Conservation (phyloP, 2,113 vertebrate species). For the Lophochroa leadbeateri region DNA sequence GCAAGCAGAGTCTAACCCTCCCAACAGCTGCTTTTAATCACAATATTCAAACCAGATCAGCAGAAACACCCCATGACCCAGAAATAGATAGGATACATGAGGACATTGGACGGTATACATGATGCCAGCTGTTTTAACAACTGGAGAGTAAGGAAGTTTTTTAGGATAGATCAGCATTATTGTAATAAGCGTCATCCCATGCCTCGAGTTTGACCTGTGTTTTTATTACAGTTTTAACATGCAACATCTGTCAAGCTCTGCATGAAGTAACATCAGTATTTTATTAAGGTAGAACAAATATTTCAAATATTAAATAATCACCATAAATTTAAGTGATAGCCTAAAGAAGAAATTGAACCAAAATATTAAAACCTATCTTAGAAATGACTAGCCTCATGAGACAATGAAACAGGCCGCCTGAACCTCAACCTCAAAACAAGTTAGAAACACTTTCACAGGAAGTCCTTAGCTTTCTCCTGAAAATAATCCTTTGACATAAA, state of each 20-base stretch:
- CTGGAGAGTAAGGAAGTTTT: not conserved
- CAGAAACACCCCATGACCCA: constrained; percentile 16
- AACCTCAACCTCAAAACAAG: not conserved
- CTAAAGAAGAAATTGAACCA: not conserved
- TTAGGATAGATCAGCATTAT: not conserved
- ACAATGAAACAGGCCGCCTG: not conserved
- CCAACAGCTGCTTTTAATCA: constrained; percentile 44
- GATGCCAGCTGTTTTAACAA: not conserved
- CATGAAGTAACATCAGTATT: not conserved
- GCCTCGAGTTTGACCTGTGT: not conserved
- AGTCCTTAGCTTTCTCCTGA: not conserved
- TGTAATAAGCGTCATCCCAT: not conserved
- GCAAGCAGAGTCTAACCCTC: not conserved
- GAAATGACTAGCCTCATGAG: not conserved
- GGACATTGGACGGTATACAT: not conserved
- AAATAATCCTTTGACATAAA: not conserved
- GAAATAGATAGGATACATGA: not conserved
- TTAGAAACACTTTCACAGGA: not conserved
- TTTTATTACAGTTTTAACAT: not conserved
- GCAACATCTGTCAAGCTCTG: not conserved
- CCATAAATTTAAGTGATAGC: not conserved
- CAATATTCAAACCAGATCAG: constrained; percentile 11
- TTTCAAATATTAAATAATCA: not conserved
- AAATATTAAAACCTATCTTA: not conserved
- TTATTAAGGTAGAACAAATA: not conserved